Conservation (phyloP, 2,113 vertebrate genomes). For the Psittacara wagleri region DNA sequence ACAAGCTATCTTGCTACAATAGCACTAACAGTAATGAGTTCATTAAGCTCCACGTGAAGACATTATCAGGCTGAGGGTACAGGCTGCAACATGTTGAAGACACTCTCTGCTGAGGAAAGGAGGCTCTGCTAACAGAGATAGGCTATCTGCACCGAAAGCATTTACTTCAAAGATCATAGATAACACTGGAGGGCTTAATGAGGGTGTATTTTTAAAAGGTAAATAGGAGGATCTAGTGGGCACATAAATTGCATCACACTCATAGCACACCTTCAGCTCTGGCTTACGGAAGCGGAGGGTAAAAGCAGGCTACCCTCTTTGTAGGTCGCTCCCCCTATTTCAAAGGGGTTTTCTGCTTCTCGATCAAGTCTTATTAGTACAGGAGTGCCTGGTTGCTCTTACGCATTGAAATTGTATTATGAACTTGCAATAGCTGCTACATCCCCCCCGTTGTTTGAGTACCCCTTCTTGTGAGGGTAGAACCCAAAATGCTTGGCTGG, state of each 20-base stretch:
- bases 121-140: slow-evolving; percentile 31
- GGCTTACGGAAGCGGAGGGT: neutral
- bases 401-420: neutral
- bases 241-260: slow-evolving; percentile 31
- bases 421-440: neutral
- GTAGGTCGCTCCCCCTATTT: rapidly evolving
- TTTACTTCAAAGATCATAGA: slow-evolving; percentile 48
- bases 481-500: neutral
- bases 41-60: slow-evolving; percentile 11
- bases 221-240: slow-evolving; percentile 27
- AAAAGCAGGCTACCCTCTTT: neutral
- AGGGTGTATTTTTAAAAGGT: neutral
- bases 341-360: neutral
- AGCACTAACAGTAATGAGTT: slow-evolving; percentile 50
- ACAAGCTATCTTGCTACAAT: slow-evolving; percentile 38
- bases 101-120: slow-evolving; percentile 14
- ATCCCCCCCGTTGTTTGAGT: neutral
- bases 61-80: neutral
- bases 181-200: neutral
- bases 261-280: neutral
- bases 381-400: neutral
- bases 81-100: slow-evolving; percentile 46
- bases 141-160: slow-evolving; percentile 24
- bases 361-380: neutral
- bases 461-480: neutral